Evolutionary conservation across 2,113 vertebrate genomes (phyloP).

Genomic region (Arvicanthis niloticus): DNA sequence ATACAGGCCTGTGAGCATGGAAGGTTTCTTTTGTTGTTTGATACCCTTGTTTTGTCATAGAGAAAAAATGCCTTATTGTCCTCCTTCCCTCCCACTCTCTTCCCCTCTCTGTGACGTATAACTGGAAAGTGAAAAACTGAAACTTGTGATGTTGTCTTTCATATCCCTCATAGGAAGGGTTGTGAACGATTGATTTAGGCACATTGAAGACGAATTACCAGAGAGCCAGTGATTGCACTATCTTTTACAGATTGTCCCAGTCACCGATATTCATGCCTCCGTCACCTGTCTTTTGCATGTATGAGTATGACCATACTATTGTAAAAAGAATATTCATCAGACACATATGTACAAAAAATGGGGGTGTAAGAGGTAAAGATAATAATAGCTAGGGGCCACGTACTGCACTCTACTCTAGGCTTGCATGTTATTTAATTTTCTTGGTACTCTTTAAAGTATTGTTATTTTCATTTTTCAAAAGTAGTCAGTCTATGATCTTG

Average conservation of each 20-base stretch:
- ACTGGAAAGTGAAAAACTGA: neutral
- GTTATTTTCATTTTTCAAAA: conserved; percentile 35
- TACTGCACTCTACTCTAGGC: neutral
- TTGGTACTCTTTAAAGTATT: neutral
- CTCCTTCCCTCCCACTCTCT: neutral
- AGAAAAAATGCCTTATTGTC: conserved; percentile 7
- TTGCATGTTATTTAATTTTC: conserved; percentile 48
- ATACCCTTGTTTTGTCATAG: neutral
- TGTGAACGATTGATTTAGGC: neutral
- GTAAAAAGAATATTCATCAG: neutral
- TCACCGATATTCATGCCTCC: neutral
- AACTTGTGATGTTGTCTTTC: conserved; percentile 7
- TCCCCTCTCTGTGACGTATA: too few relatives aligned
- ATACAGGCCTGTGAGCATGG: neutral
- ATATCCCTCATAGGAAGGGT: neutral
- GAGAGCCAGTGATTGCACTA: neutral
- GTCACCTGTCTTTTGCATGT: neutral
- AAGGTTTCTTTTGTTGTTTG: neutral
- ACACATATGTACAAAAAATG: neutral
- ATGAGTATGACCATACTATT: neutral
- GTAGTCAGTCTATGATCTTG: neutral
- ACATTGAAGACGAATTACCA: conserved; percentile 22
- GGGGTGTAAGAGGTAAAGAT: neutral
- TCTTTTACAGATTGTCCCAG: neutral
- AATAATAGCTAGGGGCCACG: neutral